Base-by-base conservation (phyloP, 2,797 vertebrate species). In the Sphaeramia orbicularis region DNA sequence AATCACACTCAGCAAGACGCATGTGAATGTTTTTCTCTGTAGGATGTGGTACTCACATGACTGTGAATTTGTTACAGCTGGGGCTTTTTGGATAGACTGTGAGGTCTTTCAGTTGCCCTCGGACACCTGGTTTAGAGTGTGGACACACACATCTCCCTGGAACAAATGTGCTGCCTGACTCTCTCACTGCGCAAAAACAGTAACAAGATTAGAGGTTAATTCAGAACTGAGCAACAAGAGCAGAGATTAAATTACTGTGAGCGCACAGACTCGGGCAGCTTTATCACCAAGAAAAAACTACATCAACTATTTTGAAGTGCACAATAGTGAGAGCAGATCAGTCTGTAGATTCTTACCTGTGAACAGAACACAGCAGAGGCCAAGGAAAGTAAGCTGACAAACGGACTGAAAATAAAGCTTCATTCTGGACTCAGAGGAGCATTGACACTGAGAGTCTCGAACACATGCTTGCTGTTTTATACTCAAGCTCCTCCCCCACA, bases 101-200 rank as follows among this genome's bases (percentile, higher is more conserved):
- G 9, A 93, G 81, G 7, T 87, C 80, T 51, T 51, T 77, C 32
- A 94, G 58, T 6, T 64, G 71, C 6, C 85, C 85, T 42, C 54
- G 65, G 57, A 93, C 56, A 1, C 44, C 16, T 0, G 0, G 7
- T 19, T 69, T 65, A 0, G 65, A 74, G 0, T 48, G 0, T 1
- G 57, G 81, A 80, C 95, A 95, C 54, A 61, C 1, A 71, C 95
- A 95, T 78, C 93, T 89, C n/a, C 85, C 89, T 0, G 94, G 93
- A 24, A 95, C 68, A 75, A 83, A 82, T 2, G 77, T 70, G 47
- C 84, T 35, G 3, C 78, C 73, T 44, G 75, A 79, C 37, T 64
- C 45, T 5, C 60, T 80, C 65, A 81, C 94, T 94, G 84, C 63
- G 67, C 38, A 62, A 18, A 53, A 36, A 74, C 14, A 36, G 30